Base-by-base conservation (phyloP, 2,113 vertebrate genomes). In the Dasypus novemcinctus region DNA sequence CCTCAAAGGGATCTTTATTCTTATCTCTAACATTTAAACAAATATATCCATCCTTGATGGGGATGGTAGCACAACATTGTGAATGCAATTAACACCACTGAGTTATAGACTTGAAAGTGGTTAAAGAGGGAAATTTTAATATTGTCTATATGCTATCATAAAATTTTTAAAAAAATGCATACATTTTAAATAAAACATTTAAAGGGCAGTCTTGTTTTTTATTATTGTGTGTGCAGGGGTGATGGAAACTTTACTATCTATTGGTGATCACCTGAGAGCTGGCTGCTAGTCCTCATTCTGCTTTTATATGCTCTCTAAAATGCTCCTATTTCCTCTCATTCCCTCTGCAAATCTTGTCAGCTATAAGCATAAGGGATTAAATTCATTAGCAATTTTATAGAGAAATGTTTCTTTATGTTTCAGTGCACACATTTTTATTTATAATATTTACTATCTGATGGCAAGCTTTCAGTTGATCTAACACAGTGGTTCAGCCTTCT, bases 361-460 rank as follows among this genome's bases (percentile, higher is more conserved):
- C 41, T 17, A 1, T 41, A 79, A 61, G 2, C 87, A 82, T 38
- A n/a, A 33, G 91, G 52, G 80, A 93, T 84, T 91, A 84, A 63
- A 91, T 69, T 94, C 81, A 89, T 94, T 95, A 96, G 49, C 54
- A 43, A 75, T 88, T 93, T 85, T 64, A 72, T 18, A 88, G 78
- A 82, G 88, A 92, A 82, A 21, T 86, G 36, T 79, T 88, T 85
- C 82, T 82, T 93, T 33, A 27, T 15, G 52, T 91, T 85, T 72
- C 41, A 29, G 7, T 25, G 74, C 33, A 83, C 31, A 68, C 12
- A 8, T 78, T 91, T 87, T 74, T 92, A 52, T 69, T 91, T 82
- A 41, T 20, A 68, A n/a, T 87, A 38, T 66, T 63, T 91, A 64
- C 5, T 82, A 76, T 69, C 20, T 49, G n/a, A 66, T 54, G 21